These are phyloP conservation scores for Amazona vittata DNA, from an alignment of 2,113 vertebrate genomes.

Conservation along the genomic window DNA sequence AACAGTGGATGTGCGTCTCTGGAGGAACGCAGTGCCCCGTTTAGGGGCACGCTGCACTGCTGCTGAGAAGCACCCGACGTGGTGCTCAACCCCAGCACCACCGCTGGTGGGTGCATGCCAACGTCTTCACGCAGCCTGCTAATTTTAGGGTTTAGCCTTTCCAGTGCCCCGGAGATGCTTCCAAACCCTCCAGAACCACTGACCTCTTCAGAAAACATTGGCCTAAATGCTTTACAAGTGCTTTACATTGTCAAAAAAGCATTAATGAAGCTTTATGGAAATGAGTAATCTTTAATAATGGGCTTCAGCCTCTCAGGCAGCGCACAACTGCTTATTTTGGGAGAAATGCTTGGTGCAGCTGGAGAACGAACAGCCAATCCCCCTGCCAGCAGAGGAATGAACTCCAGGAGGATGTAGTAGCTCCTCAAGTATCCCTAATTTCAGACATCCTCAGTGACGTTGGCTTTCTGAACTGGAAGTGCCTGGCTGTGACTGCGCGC, in stretches of 20 bases:
- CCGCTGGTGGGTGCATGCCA: not conserved
- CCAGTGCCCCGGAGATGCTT: constrained; percentile 5
- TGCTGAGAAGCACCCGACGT: not conserved
- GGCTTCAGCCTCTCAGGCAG: constrained; percentile 11
- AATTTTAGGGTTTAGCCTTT: constrained; percentile 54
- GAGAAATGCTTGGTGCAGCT: not conserved
- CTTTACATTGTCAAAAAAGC: constrained; percentile 33
- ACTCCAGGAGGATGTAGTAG: constrained; percentile 12
- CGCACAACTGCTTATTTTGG: constrained; percentile 20
- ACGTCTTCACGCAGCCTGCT: not conserved
- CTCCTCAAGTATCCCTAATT: constrained; percentile 36
- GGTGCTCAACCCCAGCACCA: not conserved
- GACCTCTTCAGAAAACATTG: constrained; percentile 5
- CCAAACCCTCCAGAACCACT: not conserved
- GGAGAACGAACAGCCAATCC: constrained; percentile 16
- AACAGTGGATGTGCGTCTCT: not conserved
- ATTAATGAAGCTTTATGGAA: constrained; percentile 55
- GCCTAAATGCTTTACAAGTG: constrained; percentile 32
- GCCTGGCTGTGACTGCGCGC: not conserved
- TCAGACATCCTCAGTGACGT: constrained; percentile 25
- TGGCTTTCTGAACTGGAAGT: constrained; percentile 13
- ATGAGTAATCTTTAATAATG: constrained; percentile 60
- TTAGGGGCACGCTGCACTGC: not conserved
- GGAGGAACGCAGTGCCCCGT: not conserved
- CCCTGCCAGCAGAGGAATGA: constrained; percentile 42